Percentiles rank a stretch among this genome's conserved stretches.
Evolutionary conservation across 2,888 invertebrate genomes (phyloP).

Genomic region (Mythimna lalbum): DNA sequence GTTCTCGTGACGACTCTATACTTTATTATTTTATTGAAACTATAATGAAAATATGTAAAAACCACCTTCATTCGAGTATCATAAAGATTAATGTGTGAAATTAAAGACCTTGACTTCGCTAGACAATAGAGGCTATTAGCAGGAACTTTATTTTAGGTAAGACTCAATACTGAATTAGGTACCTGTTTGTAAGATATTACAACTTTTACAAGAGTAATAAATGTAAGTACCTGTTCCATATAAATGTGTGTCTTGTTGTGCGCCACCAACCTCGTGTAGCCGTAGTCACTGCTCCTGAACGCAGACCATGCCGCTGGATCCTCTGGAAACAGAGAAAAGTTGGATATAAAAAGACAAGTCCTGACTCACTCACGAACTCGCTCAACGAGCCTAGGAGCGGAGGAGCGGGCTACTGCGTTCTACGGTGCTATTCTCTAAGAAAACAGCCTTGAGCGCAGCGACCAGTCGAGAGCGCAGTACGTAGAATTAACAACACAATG

Average conservation of each 20-base stretch:
- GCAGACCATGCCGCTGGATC: slow-evolving; percentile 88
- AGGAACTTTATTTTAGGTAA: not conserved
- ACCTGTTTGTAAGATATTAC: not conserved
- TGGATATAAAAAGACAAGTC: not conserved
- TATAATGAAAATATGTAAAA: not conserved
- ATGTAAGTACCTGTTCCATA: slow-evolving; percentile 93
- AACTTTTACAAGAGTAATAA: not conserved
- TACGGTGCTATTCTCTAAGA: too few relatives aligned
- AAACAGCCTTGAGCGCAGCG: too few relatives aligned
- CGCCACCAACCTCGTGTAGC: slow-evolving; percentile 96
- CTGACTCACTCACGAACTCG: too few relatives aligned
- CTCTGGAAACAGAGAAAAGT: slow-evolving; percentile 86
- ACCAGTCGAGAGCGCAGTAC: too few relatives aligned
- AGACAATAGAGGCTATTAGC: not conserved
- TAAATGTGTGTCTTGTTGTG: slow-evolving; percentile 96
- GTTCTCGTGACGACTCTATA: too few relatives aligned
- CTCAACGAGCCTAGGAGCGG: too few relatives aligned
- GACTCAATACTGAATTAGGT: not conserved
- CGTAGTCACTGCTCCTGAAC: slow-evolving; percentile 96
- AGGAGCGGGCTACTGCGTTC: too few relatives aligned
- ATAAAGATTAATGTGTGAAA: not conserved
- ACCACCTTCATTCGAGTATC: not conserved
- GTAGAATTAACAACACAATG: too few relatives aligned
- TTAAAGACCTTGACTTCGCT: not conserved
- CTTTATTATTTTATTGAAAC: too few relatives aligned